phyloP scores from a whole-genome alignment of 2,888 invertebrate genomes.

The Teleiodes luculella region DNA sequence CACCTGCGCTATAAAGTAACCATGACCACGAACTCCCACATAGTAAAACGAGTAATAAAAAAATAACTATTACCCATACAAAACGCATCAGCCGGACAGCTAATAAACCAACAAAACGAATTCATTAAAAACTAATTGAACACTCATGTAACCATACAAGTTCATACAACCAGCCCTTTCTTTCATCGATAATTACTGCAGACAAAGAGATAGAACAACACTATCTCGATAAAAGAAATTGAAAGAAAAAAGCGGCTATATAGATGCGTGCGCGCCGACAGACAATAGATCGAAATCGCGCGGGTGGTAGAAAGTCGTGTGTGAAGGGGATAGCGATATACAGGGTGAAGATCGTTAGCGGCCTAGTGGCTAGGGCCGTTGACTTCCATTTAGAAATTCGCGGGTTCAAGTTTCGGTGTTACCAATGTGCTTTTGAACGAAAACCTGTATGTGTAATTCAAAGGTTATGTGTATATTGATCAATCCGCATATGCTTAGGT shows the following conservation, averaged over 20 bases:
- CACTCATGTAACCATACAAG: slow-evolving; percentile 33
- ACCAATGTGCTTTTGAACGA: no score
- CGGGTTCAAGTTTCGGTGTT: no score
- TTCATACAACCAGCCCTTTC: slow-evolving; percentile 12
- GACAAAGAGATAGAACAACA: slow-evolving; percentile 50
- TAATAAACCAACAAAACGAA: slow-evolving; percentile 13
- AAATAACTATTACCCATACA: background rate
- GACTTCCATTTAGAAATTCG: no score
- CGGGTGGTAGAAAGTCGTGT: slow-evolving; percentile 31
- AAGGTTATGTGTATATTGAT: no score
- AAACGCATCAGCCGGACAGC: slow-evolving; percentile 3
- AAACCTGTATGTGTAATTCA: no score
- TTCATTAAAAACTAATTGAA: slow-evolving; percentile 45
- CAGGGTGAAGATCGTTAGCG: no score
- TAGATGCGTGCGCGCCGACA: slow-evolving; percentile 36
- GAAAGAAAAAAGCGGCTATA: slow-evolving; percentile 22
- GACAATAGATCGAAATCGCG: slow-evolving; percentile 43
- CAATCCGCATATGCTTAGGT: no score
- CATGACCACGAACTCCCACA: background rate
- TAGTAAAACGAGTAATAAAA: background rate
- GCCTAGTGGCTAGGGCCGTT: no score
- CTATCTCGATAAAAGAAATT: slow-evolving; percentile 32
- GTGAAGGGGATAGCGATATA: no score
- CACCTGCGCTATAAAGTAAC: background rate
- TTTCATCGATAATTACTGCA: slow-evolving; percentile 44